phyloP scores from a whole-genome alignment of 2,113 vertebrate species.

The Zapornia atra region DNA sequence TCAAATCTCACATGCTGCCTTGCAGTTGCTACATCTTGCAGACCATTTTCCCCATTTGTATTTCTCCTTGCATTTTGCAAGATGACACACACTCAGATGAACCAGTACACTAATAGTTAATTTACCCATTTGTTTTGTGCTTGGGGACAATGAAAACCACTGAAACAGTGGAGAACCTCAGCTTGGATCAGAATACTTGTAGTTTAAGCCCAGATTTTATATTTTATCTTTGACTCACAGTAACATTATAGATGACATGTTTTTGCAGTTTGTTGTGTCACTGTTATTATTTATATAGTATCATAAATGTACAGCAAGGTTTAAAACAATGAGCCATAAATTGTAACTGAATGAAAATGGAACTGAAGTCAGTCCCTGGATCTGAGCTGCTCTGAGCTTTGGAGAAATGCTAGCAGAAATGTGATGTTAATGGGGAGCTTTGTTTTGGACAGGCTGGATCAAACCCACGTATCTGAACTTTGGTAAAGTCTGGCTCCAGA shows the following conservation, averaged over 20 bases:
- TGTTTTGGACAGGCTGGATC: not conserved
- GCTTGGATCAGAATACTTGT: not conserved
- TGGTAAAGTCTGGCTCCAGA: not conserved
- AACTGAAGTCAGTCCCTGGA: not conserved
- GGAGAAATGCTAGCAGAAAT: not conserved
- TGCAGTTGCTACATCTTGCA: not conserved
- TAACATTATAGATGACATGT: not conserved
- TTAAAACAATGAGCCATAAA: conserved; percentile 15
- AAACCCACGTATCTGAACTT: not conserved
- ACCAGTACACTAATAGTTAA: not conserved
- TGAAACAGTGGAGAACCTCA: not conserved
- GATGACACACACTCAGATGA: not conserved
- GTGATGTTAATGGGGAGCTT: not conserved
- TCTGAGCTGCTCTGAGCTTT: not conserved
- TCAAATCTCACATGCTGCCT: not conserved
- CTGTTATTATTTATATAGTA: not conserved
- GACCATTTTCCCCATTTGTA: not conserved
- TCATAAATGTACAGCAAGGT: not conserved
- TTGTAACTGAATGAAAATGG: not conserved
- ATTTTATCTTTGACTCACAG: conserved; percentile 27
- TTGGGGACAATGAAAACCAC: not conserved
- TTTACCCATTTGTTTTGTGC: not conserved
- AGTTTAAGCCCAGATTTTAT: conserved; percentile 5
- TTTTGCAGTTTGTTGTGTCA: not conserved
- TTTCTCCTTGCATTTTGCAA: not conserved